Evolutionary conservation across 2,888 invertebrate species (phyloP).

Genomic region (Mesorhabditis belari): DNA sequence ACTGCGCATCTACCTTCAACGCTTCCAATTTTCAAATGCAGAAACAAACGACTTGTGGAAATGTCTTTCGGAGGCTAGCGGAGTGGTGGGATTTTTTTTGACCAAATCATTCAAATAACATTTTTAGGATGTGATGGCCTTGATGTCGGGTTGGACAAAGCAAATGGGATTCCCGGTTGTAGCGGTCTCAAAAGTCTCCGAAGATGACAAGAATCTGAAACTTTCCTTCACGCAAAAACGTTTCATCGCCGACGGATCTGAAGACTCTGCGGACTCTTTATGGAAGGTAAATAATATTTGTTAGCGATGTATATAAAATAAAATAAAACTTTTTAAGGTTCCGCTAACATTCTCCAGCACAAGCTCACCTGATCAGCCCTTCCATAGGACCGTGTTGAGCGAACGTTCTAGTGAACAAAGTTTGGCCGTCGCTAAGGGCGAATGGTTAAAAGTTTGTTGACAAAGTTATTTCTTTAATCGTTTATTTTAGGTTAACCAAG

Average conservation of each 20-base stretch:
- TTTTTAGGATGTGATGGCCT: constrained; percentile 73
- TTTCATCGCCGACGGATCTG: constrained; percentile 70
- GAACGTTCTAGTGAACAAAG: constrained; percentile 66
- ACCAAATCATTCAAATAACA: not conserved
- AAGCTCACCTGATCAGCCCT: constrained; percentile 63
- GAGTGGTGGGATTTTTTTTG: constrained; percentile 47
- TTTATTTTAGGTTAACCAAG: constrained; percentile 66
- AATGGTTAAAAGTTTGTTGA: constrained; percentile 72
- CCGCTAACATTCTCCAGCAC: constrained; percentile 77
- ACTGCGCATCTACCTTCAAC: constrained; percentile 79
- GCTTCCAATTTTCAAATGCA: constrained; percentile 81
- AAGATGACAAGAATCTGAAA: constrained; percentile 57
- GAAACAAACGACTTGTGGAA: constrained; percentile 88
- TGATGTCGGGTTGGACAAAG: constrained; percentile 95
- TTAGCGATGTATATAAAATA: not conserved
- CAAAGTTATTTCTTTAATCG: constrained; percentile 1
- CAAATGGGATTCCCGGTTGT: constrained; percentile 89
- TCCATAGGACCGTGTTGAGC: constrained; percentile 64
- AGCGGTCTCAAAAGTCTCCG: constrained; percentile 53
- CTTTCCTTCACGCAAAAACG: constrained; percentile 77
- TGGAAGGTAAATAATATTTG: constrained; percentile 64
- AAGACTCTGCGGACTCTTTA: constrained; percentile 61
- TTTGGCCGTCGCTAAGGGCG: constrained; percentile 66
- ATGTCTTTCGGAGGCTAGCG: constrained; percentile 77
- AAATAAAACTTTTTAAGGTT: constrained; percentile 61